Conservation (phyloP, 1,140 invertebrate genomes). For the Lamellibrachia luymesi region DNA sequence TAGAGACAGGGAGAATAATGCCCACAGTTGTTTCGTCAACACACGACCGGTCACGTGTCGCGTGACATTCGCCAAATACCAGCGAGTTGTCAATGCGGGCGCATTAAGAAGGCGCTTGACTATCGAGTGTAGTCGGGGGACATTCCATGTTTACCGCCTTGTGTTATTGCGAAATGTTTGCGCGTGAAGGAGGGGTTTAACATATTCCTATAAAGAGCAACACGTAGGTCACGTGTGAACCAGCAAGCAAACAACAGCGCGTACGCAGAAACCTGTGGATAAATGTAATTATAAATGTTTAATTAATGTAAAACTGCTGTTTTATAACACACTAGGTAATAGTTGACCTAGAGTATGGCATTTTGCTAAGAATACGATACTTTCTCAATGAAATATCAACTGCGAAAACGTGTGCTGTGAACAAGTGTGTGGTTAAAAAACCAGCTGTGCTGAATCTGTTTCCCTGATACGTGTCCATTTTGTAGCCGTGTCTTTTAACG, state of each 20-base stretch:
- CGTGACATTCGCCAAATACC: neutral
- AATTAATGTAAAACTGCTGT: neutral
- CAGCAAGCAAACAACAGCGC: neutral
- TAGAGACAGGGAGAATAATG: neutral
- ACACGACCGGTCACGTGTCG: neutral
- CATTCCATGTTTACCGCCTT: neutral
- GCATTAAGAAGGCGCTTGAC: neutral
- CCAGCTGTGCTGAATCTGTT: neutral
- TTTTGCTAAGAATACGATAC: neutral
- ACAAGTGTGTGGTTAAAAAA: neutral
- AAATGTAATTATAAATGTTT: neutral
- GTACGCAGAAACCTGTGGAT: neutral
- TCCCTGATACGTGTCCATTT: neutral
- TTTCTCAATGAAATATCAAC: neutral
- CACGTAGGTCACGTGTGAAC: neutral
- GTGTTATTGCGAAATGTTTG: neutral
- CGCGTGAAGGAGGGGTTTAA: neutral
- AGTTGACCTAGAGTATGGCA: too few species aligned
- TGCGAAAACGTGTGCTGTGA: neutral
- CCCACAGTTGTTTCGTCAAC: neutral
- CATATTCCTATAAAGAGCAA: neutral
- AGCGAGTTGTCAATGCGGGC: neutral
- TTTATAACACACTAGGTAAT: neutral
- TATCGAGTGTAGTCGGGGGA: neutral
- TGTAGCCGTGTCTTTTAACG: neutral